Percentiles rank a stretch among this genome's conserved stretches.
These are phyloP conservation scores for Lepidostoma basale DNA, from an alignment of 1,140 invertebrate genomes.

Conservation along the genomic window DNA sequence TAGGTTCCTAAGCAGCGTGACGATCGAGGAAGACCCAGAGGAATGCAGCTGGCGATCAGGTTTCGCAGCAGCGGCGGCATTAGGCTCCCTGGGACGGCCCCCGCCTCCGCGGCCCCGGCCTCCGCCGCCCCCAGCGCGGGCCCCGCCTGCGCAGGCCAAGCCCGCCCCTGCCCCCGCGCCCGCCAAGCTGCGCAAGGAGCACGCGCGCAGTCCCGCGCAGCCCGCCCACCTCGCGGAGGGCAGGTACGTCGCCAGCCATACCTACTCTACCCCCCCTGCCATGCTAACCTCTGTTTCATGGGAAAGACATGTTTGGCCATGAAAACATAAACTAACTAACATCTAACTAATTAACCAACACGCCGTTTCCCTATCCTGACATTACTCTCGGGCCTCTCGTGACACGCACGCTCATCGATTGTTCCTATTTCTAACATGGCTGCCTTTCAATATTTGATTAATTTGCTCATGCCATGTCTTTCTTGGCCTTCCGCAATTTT, in stretches of 20 bases:
- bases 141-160: constrained; percentile 46
- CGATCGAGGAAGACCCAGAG: constrained; percentile 30
- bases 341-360: too few species aligned
- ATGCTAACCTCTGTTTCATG: too few species aligned
- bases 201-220: constrained; percentile 32
- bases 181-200: constrained; percentile 46
- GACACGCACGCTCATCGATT: too few species aligned
- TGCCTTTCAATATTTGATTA: too few species aligned
- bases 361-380: too few species aligned
- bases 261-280: not conserved
- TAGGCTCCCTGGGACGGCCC: constrained; percentile 43
- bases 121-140: constrained; percentile 52
- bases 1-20: constrained; percentile 36
- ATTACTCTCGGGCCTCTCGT: too few species aligned
- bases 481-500: too few species aligned
- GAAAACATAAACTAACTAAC: too few species aligned
- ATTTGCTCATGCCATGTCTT: too few species aligned
- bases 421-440: too few species aligned
- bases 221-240: constrained; percentile 39
- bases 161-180: constrained; percentile 38
- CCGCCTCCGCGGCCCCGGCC: constrained; percentile 53
- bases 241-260: constrained; percentile 12
- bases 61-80: constrained; percentile 44
- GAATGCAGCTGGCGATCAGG: constrained; percentile 47
- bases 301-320: too few species aligned